These are phyloP conservation scores for Fregata magnificens DNA, from an alignment of 2,113 vertebrate genomes.

Conservation along the genomic window DNA sequence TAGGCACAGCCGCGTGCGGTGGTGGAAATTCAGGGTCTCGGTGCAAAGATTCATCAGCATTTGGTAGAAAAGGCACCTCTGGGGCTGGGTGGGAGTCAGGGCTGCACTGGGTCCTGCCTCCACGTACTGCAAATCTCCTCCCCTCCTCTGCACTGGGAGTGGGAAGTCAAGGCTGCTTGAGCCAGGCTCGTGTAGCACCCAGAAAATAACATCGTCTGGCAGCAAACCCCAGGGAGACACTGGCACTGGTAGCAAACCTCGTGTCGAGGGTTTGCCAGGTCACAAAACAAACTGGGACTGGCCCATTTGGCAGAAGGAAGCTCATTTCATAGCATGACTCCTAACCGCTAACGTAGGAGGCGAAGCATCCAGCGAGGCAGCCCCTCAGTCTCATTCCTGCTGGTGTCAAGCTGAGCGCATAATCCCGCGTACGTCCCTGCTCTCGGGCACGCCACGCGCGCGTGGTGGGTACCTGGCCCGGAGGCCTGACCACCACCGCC, in stretches of 20 bases:
- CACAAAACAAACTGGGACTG: background rate
- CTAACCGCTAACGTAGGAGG: background rate
- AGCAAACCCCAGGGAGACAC: background rate
- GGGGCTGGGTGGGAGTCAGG: background rate
- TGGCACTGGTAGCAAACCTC: background rate
- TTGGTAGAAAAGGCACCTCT: background rate
- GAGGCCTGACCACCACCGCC: accelerated
- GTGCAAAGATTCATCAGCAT: background rate
- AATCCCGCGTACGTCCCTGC: accelerated
- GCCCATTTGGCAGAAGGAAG: background rate
- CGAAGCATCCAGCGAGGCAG: accelerated
- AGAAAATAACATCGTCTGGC: background rate
- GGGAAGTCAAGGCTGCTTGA: background rate
- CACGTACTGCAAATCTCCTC: background rate
- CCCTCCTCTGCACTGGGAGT: accelerated
- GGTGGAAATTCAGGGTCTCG: accelerated
- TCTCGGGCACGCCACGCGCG: accelerated
- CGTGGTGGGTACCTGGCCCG: accelerated
- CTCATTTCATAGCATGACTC: background rate
- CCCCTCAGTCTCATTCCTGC: background rate
- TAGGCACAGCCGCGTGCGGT: accelerated
- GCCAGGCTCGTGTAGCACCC: background rate
- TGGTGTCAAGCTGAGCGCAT: accelerated
- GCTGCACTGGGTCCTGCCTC: background rate
- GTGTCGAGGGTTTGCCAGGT: background rate